Evolutionary conservation across 2,113 vertebrate species (phyloP), one percentile per base, ranked within the genome.

Genomic region (Todiramphus chloris): DNA sequence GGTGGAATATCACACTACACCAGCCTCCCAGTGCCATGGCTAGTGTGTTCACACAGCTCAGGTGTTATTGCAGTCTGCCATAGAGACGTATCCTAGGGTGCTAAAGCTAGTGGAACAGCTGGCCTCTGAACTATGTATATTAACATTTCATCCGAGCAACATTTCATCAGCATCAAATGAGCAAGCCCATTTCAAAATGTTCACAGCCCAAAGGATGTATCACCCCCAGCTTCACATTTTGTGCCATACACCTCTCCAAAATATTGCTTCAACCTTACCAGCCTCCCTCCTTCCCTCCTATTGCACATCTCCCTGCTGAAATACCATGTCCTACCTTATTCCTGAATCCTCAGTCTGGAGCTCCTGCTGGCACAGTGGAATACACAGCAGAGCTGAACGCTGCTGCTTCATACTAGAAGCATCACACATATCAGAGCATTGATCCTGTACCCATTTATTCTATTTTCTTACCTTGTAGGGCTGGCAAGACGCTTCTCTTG

Each of bases 61-160:
- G 91, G 91, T 94, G 93, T 83, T 87, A 43, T 56, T 35, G 60
- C 83, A 87, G 51, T 41, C 86, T 64, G 81, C 24, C 66, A 25
- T 6, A 46, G 1, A 66, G 41, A 59, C 50, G 89, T 33, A 10
- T 7, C 79, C 53, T 6, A 24, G 33, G 51, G 69, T 78, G 60
- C 41, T 43, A 89, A 80, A 35, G 9, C 27, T 5, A 77, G 35
- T 24, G 83, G 63, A 48, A 91, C 80, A 89, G 73, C 64, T 81
- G 80, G 70, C 72, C 73, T 70, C n/a, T 64, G 70, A 41, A 24
- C 28, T 59, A 31, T 1, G 18, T 10, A 8, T 13, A 35, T 41
- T 18, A 90, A 83, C 21, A 67, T 51, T 59, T 88, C 51, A 63
- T 30, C 64, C 44, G 8, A 67, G 35, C 31, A 63, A 33, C 2